A percentile compares a stretch with the other conserved stretches of the same genome.
Conservation (phyloP, 30 jellyfish, hydroid and myxozoan genomes). For the Cassiopea andromeda region DNA sequence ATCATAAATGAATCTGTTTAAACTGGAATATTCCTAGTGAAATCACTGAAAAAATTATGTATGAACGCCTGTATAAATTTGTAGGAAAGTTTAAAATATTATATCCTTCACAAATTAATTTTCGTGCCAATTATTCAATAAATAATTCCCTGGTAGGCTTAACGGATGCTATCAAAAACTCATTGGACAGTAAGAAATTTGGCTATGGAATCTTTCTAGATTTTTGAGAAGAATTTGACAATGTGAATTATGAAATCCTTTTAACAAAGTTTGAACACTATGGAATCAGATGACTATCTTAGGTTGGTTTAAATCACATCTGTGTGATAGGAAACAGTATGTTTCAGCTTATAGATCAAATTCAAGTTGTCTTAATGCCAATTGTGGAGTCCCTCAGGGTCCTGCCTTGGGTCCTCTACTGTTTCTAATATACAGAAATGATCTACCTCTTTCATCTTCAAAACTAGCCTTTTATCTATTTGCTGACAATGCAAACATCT, state of each 20-base stretch:
- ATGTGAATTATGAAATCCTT: not conserved
- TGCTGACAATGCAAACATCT: conserved; percentile 54
- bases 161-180: conserved; percentile 25
- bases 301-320: not conserved
- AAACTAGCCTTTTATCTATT: conserved; percentile 47
- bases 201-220: not conserved
- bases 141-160: conserved; percentile 58
- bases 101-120: conserved; percentile 51
- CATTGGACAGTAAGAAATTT: conserved; percentile 19
- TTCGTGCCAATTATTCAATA: conserved; percentile 46
- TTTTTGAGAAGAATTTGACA: not conserved
- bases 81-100: conserved; percentile 10
- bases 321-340: conserved; percentile 9
- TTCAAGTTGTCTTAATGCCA: not conserved
- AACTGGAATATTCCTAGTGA: conserved; percentile 25
- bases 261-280: not conserved
- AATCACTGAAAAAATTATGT: conserved; percentile 39
- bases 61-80: conserved; percentile 42
- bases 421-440: not conserved
- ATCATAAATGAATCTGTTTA: conserved; percentile 14
- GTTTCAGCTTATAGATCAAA: not conserved
- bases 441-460: conserved; percentile 39
- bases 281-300: not conserved
- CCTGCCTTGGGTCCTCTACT: not conserved
- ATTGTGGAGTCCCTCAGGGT: not conserved